A percentile compares a stretch with the other conserved stretches of the same genome.
phyloP scores from a whole-genome alignment of 2,797 vertebrate genomes.

The Pangasius djambal region DNA sequence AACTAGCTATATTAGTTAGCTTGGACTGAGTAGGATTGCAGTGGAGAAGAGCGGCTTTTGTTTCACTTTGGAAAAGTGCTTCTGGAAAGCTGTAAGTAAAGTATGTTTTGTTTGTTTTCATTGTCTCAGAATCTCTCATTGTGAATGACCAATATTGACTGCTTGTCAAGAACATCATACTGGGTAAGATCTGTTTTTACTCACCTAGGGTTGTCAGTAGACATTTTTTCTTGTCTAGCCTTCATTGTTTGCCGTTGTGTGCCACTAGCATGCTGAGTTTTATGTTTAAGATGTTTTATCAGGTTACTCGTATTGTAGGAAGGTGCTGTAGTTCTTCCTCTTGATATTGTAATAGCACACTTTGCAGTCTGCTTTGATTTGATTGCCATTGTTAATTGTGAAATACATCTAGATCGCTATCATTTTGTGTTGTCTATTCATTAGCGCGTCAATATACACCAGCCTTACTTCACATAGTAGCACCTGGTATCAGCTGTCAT shows the following conservation, averaged over 20 bases:
- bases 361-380: neutral
- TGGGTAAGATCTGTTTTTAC: neutral
- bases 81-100: neutral
- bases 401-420: neutral
- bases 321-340: neutral
- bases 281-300: neutral
- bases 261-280: neutral
- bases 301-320: neutral
- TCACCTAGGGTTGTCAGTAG: neutral
- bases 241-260: neutral
- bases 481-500: neutral
- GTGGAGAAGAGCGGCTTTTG: neutral
- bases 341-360: neutral
- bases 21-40: neutral
- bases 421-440: neutral
- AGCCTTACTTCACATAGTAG: neutral
- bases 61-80: neutral
- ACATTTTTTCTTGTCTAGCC: neutral
- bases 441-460: neutral
- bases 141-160: neutral
- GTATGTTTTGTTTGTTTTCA: neutral
- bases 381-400: neutral
- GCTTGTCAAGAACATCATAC: neutral
- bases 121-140: neutral
- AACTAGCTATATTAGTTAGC: neutral